Evolutionary conservation across 1,140 invertebrate species (phyloP).

Genomic region (Drosophila funebris): DNA sequence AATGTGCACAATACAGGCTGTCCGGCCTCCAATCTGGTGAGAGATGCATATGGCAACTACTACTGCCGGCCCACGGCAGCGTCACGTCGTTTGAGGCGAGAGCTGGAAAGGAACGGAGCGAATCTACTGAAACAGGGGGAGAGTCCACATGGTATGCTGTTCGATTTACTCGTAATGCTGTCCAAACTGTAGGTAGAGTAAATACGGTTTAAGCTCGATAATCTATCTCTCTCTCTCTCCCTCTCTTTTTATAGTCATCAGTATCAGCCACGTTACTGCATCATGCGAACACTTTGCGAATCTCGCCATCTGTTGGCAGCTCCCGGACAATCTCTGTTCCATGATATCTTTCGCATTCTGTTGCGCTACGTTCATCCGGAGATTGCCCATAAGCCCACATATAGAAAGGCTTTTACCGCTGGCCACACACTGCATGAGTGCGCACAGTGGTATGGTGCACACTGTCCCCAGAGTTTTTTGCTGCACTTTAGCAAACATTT

Average conservation of each 20-base stretch:
- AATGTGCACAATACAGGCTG: constrained; percentile 47
- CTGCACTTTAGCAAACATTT: constrained; percentile 54
- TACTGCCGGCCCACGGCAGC: constrained; percentile 48
- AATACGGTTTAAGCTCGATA: neutral
- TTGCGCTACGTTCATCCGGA: constrained; percentile 85
- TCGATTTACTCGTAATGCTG: constrained; percentile 56
- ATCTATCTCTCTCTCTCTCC: neutral
- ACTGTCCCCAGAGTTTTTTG: constrained; percentile 77
- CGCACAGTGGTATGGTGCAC: constrained; percentile 65
- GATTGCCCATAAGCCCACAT: constrained; percentile 66
- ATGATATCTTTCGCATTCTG: constrained; percentile 87
- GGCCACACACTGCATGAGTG: constrained; percentile 66
- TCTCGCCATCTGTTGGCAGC: constrained; percentile 85
- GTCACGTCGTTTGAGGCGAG: constrained; percentile 36
- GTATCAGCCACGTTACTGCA: constrained; percentile 87
- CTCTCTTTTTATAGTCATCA: constrained; percentile 84
- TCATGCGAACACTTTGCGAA: constrained; percentile 89
- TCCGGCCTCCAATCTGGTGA: constrained; percentile 56
- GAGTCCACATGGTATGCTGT: constrained; percentile 57
- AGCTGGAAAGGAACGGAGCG: constrained; percentile 38
- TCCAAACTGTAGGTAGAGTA: constrained; percentile 54
- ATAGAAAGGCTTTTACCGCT: constrained; percentile 61
- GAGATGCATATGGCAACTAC: constrained; percentile 60
- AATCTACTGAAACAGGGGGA: constrained; percentile 38
- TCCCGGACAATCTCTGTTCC: constrained; percentile 87